phyloP scores from a whole-genome alignment of 1,140 invertebrate species.

The Micrasema longulum region DNA sequence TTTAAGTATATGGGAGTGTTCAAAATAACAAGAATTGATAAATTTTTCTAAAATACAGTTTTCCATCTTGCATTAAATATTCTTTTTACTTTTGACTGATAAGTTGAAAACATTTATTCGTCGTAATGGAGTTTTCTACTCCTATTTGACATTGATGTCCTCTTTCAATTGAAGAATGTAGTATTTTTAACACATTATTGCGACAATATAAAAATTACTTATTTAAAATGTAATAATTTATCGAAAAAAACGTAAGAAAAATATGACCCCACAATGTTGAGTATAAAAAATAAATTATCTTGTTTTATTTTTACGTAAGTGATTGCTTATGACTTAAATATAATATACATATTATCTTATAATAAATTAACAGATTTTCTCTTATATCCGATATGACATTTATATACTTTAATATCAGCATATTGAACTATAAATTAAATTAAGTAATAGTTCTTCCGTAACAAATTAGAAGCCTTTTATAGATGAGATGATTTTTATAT shows the following conservation, averaged over 20 bases:
- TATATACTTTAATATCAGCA: conserved; percentile 6
- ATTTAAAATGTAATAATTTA: background rate
- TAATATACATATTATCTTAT: conserved; percentile 1
- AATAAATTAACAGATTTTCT: conserved; percentile 9
- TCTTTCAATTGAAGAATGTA: no score
- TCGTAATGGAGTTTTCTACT: no score
- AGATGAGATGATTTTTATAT: background rate
- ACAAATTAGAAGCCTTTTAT: conserved; percentile 6
- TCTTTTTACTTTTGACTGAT: no score
- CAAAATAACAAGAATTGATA: no score
- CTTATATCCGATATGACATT: conserved; percentile 1
- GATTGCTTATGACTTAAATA: conserved; percentile 23
- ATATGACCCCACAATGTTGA: conserved; percentile 17
- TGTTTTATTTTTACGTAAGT: background rate
- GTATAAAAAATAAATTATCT: conserved; percentile 2
- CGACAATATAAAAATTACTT: conserved; percentile 8
- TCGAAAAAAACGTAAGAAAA: conserved; percentile 12
- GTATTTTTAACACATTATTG: no score
- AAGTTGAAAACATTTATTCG: no score
- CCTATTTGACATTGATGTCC: no score
- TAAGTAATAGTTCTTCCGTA: conserved; percentile 41
- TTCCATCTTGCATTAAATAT: no score
- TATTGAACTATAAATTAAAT: conserved; percentile 31
- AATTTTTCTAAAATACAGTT: no score
- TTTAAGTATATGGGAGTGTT: no score